These are phyloP conservation scores for Plectropomus leopardus DNA, from an alignment of 2,113 vertebrate species.

Conservation along the genomic window DNA sequence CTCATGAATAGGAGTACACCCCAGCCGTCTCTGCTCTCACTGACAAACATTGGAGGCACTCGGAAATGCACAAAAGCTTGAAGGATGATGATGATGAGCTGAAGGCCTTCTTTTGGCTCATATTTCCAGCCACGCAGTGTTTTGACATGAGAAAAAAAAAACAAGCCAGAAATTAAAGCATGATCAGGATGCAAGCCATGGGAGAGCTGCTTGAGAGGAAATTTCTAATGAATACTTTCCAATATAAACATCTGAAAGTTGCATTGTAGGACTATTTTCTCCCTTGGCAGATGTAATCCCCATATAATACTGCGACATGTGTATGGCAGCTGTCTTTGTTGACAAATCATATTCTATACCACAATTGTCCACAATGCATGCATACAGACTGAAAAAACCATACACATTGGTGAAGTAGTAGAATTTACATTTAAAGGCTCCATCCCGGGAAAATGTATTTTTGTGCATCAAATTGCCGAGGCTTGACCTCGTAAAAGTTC, in stretches of 20 bases:
- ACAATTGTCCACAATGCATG: not conserved
- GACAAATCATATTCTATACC: not conserved
- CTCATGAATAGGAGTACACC: slow-evolving; percentile 66
- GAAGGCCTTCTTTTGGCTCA: slow-evolving; percentile 59
- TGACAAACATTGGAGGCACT: slow-evolving; percentile 64
- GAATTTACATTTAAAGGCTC: slow-evolving; percentile 5
- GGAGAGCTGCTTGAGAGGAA: slow-evolving; percentile 43
- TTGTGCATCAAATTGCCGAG: not conserved
- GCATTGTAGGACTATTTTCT: slow-evolving; percentile 24
- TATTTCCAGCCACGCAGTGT: slow-evolving; percentile 51
- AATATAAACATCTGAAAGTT: slow-evolving; percentile 30
- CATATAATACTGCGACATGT: slow-evolving; percentile 16
- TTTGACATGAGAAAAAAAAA: slow-evolving; percentile 71
- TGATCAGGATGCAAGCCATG: slow-evolving; percentile 52
- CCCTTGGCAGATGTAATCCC: slow-evolving; percentile 35
- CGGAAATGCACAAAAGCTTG: slow-evolving; percentile 70
- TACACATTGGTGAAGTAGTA: not conserved
- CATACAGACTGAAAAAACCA: not conserved
- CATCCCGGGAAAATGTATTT: not conserved
- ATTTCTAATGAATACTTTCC: slow-evolving; percentile 55
- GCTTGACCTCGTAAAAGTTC: not conserved
- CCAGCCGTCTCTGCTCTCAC: slow-evolving; percentile 59
- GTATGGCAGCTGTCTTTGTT: slow-evolving; percentile 14
- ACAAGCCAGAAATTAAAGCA: slow-evolving; percentile 67
- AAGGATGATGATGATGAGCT: slow-evolving; percentile 70